Conservation (phyloP, 92 coral and sea anemone species). For the Montipora capitata region DNA sequence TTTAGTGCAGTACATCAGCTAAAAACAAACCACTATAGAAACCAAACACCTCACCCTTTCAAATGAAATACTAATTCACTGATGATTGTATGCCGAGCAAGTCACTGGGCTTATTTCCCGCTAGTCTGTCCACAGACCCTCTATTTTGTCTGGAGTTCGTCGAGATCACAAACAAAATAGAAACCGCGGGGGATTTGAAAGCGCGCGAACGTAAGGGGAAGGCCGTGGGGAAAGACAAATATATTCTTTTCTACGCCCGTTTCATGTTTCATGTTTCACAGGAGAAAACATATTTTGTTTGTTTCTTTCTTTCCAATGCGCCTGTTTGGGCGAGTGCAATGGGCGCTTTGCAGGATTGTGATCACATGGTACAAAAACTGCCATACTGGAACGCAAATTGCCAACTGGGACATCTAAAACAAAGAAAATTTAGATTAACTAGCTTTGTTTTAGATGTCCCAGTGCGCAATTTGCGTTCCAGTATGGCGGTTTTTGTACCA, state of each 20-base stretch:
- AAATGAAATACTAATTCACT: slow-evolving; percentile 10
- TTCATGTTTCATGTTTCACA: neutral
- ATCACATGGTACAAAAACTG: too few relatives aligned
- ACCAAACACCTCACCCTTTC: slow-evolving; percentile 5
- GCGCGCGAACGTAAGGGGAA: slow-evolving; percentile 3
- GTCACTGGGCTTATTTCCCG: slow-evolving; percentile 20
- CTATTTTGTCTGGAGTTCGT: slow-evolving; percentile 5
- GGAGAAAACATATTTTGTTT: slow-evolving; percentile 21
- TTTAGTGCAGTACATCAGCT: slow-evolving; percentile 17
- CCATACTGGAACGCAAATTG: too few relatives aligned
- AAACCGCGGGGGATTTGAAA: slow-evolving; percentile 22
- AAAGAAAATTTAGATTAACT: too few relatives aligned
- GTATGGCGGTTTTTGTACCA: too few relatives aligned
- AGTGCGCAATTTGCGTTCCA: too few relatives aligned
- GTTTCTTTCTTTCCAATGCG: slow-evolving; percentile 25
- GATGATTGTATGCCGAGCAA: slow-evolving; percentile 5
- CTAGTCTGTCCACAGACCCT: slow-evolving; percentile 16
- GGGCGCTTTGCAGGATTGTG: too few relatives aligned
- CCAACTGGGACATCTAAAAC: too few relatives aligned
- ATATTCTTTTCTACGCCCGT: neutral
- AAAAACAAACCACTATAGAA: slow-evolving; percentile 5
- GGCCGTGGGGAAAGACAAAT: neutral
- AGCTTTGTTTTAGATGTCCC: too few relatives aligned
- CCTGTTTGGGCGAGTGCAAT: neutral
- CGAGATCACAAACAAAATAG: slow-evolving; percentile 19